These are phyloP conservation scores for Rafetus swinhoei DNA, from an alignment of 2,113 vertebrate species.

Conservation along the genomic window DNA sequence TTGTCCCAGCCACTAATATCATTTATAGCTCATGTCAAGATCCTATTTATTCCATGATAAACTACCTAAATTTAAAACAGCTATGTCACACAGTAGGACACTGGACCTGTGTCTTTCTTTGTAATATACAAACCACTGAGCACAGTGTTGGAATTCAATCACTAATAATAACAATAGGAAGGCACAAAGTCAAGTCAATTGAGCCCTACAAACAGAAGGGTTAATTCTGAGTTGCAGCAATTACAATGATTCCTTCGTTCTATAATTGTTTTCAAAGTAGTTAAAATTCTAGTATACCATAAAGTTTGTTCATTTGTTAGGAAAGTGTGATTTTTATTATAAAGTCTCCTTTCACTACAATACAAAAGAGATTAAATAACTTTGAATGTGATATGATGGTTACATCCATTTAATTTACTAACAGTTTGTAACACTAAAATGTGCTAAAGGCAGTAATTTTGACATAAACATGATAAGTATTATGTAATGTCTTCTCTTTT, in stretches of 20 bases:
- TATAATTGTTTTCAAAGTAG: not conserved
- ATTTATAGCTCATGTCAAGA: not conserved
- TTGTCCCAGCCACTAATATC: not conserved
- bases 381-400: not conserved
- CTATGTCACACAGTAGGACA: not conserved
- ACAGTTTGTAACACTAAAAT: not conserved
- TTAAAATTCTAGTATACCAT: not conserved
- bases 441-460: not conserved
- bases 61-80: not conserved
- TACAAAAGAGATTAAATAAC: not conserved
- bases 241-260: not conserved
- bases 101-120: not conserved
- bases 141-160: not conserved
- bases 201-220: not conserved
- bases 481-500: not conserved
- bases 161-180: not conserved
- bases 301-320: not conserved
- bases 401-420: not conserved
- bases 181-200: not conserved
- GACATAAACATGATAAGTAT: not conserved
- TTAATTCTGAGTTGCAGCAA: not conserved
- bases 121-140: not conserved
- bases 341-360: not conserved
- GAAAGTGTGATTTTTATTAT: not conserved
- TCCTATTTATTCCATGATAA: not conserved